Evolutionary conservation across 2,888 invertebrate genomes (phyloP).

Genomic region (Xanthia icteritia): DNA sequence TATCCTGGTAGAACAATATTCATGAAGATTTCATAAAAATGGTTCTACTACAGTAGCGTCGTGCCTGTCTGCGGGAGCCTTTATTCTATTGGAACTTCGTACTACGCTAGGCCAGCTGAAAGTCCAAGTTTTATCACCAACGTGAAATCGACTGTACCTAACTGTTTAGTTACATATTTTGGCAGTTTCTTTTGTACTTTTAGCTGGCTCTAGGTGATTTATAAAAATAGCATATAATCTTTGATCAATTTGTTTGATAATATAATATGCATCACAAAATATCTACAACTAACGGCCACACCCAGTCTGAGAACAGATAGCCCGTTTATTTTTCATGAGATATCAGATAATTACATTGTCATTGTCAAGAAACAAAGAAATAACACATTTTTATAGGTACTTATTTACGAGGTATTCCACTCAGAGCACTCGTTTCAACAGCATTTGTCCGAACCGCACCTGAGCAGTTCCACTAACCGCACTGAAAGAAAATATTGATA

Average conservation of each 20-base stretch:
- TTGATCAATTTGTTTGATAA: conserved; percentile 27
- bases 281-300: conserved; percentile 30
- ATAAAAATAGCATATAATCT: neutral
- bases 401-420: neutral
- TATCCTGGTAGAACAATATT: too few relatives aligned
- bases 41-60: too few relatives aligned
- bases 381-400: neutral
- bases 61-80: too few relatives aligned
- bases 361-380: conserved; percentile 17
- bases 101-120: neutral
- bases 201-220: neutral
- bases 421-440: too few relatives aligned
- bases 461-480: too few relatives aligned
- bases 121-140: neutral
- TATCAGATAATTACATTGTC: conserved; percentile 22
- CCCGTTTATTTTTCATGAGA: conserved; percentile 12
- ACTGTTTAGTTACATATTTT: neutral
- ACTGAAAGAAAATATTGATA: too few relatives aligned
- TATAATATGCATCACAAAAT: conserved; percentile 36
- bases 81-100: neutral
- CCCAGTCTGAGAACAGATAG: conserved; percentile 36
- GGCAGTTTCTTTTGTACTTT: neutral
- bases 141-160: neutral
- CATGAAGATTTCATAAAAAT: too few relatives aligned
- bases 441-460: too few relatives aligned